Conservation (phyloP, 2,113 vertebrate species). For the Corythornis madagascariensis region DNA sequence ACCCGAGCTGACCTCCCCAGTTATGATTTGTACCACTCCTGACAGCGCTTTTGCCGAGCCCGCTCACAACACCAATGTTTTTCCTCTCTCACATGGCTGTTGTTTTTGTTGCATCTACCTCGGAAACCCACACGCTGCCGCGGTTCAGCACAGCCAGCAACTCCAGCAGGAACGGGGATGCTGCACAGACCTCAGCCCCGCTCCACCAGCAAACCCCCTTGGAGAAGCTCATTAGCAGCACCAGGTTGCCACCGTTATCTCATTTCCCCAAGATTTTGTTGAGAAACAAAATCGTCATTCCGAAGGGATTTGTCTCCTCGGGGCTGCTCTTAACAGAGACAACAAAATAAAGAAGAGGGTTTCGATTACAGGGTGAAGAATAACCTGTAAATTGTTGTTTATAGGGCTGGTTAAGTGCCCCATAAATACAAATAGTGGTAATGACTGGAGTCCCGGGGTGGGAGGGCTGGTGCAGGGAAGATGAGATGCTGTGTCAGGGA, state of each 20-base stretch:
- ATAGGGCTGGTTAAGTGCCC: not conserved
- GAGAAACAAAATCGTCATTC: not conserved
- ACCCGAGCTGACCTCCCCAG: not conserved
- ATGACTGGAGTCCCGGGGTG: not conserved
- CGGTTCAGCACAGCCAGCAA: not conserved
- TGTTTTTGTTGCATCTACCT: not conserved
- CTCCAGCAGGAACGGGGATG: not conserved
- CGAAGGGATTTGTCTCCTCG: not conserved
- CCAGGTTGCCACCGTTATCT: not conserved
- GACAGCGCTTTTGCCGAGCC: constrained; percentile 1
- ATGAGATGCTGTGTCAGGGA: not conserved
- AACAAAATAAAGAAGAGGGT: not conserved
- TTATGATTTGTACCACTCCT: constrained; percentile 39
- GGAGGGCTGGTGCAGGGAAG: not conserved
- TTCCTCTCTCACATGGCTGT: not conserved
- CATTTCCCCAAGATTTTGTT: not conserved
- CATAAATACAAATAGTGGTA: not conserved
- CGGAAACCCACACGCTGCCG: not conserved
- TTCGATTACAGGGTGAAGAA: not conserved
- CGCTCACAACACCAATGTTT: constrained; percentile 24
- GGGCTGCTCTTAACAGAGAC: not conserved
- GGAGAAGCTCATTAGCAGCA: not conserved
- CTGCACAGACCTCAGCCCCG: not conserved
- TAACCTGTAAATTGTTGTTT: not conserved
- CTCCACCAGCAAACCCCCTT: not conserved